Evolutionary conservation across 2,888 invertebrate species (phyloP).

Genomic region (Hydropsyche betteni): DNA sequence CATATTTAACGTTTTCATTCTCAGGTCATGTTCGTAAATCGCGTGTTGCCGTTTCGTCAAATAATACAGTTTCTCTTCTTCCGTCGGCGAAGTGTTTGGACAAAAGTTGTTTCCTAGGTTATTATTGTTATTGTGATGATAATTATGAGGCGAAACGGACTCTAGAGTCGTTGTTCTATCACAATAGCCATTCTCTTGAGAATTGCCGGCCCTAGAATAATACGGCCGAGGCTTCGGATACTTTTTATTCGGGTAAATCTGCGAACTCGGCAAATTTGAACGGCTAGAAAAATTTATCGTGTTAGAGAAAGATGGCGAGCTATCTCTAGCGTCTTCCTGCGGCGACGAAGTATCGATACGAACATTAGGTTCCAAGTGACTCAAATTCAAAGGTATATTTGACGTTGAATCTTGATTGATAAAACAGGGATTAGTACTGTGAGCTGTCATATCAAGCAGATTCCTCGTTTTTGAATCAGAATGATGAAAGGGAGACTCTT

Average conservation of each 20-base stretch:
- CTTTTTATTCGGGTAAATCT: constrained; percentile 41
- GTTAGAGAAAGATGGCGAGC: constrained; percentile 27
- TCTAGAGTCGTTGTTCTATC: constrained; percentile 27
- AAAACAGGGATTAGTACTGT: background rate
- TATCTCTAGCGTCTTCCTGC: constrained; percentile 41
- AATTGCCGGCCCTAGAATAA: constrained; percentile 39
- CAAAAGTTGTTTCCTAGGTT: constrained; percentile 45
- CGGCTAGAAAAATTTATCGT: constrained; percentile 17
- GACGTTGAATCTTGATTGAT: constrained; percentile 58
- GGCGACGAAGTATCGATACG: constrained; percentile 47
- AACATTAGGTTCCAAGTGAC: constrained; percentile 58
- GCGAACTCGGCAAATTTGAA: constrained; percentile 34
- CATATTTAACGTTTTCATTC: constrained; percentile 66
- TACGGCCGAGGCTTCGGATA: constrained; percentile 37
- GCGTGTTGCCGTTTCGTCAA: constrained; percentile 64
- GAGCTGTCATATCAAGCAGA: constrained; percentile 18
- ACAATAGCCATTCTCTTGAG: constrained; percentile 39
- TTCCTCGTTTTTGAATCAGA: constrained; percentile 7
- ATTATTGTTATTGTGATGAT: constrained; percentile 40
- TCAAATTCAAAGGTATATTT: constrained; percentile 63
- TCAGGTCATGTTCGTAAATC: constrained; percentile 65
- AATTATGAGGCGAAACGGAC: constrained; percentile 34
- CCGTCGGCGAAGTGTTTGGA: constrained; percentile 54
- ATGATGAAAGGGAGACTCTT: constrained; percentile 36
- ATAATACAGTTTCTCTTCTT: constrained; percentile 62